These are phyloP conservation scores for Brachypodius melanocephalos DNA, from an alignment of 2,113 vertebrate genomes.

Conservation along the genomic window DNA sequence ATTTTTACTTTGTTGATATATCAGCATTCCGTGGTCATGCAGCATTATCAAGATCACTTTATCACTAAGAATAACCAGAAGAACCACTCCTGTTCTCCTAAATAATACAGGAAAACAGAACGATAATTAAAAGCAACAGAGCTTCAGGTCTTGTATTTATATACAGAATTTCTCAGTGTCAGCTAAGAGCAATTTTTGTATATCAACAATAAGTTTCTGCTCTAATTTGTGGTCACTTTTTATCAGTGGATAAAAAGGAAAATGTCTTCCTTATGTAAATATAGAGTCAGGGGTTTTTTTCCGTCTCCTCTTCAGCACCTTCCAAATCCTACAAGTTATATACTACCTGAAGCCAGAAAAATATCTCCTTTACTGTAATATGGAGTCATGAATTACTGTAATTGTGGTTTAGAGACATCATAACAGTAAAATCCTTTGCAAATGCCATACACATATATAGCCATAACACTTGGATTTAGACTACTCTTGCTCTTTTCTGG, in stretches of 20 bases:
- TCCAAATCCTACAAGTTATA: neutral
- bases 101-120: neutral
- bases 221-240: neutral
- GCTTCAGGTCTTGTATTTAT: neutral
- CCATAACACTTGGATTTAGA: neutral
- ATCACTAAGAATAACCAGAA: neutral
- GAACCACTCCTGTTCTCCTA: neutral
- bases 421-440: neutral
- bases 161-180: neutral
- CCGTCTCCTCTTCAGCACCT: neutral
- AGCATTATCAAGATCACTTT: neutral
- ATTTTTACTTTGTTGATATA: neutral
- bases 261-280: neutral
- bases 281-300: neutral
- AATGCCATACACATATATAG: neutral
- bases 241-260: neutral
- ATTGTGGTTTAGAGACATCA: neutral
- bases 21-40: fast-evolving
- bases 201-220: neutral
- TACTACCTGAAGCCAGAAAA: neutral
- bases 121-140: neutral
- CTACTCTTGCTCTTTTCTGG: neutral
- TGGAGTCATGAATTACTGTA: neutral
- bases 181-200: neutral
- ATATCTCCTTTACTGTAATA: neutral